A percentile compares a stretch with the other conserved stretches of the same genome.
phyloP scores from a whole-genome alignment of 2,888 invertebrate species.

The Philereme transversata region DNA sequence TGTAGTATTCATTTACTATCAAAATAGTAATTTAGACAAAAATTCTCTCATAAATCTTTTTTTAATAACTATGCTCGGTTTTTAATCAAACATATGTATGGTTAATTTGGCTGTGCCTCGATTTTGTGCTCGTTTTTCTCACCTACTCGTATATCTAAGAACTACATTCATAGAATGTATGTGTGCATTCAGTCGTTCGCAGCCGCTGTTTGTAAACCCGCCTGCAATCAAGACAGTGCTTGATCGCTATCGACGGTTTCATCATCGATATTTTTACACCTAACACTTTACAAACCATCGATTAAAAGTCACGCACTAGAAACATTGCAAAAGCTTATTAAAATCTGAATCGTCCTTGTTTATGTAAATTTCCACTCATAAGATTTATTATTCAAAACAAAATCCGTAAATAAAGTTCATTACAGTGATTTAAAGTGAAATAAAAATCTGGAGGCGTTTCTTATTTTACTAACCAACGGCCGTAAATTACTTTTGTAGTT shows the following conservation, averaged over 20 bases:
- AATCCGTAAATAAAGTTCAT: constrained; percentile 34
- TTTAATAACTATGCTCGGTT: too few relatives aligned
- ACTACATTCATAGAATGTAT: constrained; percentile 54
- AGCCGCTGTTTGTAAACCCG: constrained; percentile 71
- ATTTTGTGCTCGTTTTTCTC: constrained; percentile 11
- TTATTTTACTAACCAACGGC: constrained; percentile 28
- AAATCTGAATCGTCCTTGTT: constrained; percentile 13
- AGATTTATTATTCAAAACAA: constrained; percentile 35
- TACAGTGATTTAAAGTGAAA: constrained; percentile 35
- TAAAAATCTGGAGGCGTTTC: constrained; percentile 30
- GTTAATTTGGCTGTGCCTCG: constrained; percentile 9
- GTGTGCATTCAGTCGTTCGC: constrained; percentile 66
- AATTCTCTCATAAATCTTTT: too few relatives aligned
- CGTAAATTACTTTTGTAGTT: constrained; percentile 32
- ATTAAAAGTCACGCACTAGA: constrained; percentile 9
- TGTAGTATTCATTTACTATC: too few relatives aligned
- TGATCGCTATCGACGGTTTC: constrained; percentile 44
- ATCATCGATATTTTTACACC: constrained; percentile 15
- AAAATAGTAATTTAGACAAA: too few relatives aligned
- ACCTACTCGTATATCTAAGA: constrained; percentile 53
- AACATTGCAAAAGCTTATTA: constrained; percentile 6
- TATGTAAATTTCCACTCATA: constrained; percentile 30
- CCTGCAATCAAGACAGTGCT: constrained; percentile 61
- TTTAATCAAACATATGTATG: neutral
- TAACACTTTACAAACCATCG: neutral